A percentile compares a stretch with the other conserved stretches of the same genome.
These are phyloP conservation scores for Drosophila anceps DNA, from an alignment of 2,888 invertebrate genomes.

Conservation along the genomic window DNA sequence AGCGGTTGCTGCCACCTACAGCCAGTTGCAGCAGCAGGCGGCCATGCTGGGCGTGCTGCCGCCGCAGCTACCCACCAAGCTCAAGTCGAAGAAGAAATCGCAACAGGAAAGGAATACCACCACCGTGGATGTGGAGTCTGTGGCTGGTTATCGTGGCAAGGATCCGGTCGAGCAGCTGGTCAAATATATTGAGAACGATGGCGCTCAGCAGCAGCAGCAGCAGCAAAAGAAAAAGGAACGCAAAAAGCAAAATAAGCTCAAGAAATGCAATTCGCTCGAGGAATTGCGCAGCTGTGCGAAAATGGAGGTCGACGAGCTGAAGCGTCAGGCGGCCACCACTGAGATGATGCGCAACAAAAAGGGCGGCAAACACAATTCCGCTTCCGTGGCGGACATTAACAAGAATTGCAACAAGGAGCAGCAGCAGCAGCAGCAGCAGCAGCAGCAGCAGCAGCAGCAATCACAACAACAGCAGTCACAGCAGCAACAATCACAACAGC, in stretches of 20 bases:
- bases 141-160: constrained; percentile 92
- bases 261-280: constrained; percentile 92
- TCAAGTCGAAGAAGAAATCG: constrained; percentile 86
- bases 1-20: constrained; percentile 67
- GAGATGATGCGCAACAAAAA: constrained; percentile 82
- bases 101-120: constrained; percentile 86
- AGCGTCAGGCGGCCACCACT: constrained; percentile 80
- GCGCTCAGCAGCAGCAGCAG: constrained; percentile 45
- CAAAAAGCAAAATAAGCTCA: constrained; percentile 85
- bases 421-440: constrained; percentile 36
- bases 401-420: constrained; percentile 73
- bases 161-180: constrained; percentile 92
- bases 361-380: constrained; percentile 73
- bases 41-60: constrained; percentile 21
- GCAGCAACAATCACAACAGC: not conserved
- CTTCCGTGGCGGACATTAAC: constrained; percentile 78
- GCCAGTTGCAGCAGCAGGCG: constrained; percentile 61
- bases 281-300: constrained; percentile 91
- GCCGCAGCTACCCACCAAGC: constrained; percentile 61
- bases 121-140: constrained; percentile 86
- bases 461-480: constrained; percentile 23
- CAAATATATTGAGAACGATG: constrained; percentile 90
- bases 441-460: constrained; percentile 24
- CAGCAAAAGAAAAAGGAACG: constrained; percentile 86
- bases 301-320: constrained; percentile 89